Evolutionary conservation across 2,888 invertebrate genomes (phyloP), one percentile per base, ranked within the genome.

Genomic region (Drosophila atripex): DNA sequence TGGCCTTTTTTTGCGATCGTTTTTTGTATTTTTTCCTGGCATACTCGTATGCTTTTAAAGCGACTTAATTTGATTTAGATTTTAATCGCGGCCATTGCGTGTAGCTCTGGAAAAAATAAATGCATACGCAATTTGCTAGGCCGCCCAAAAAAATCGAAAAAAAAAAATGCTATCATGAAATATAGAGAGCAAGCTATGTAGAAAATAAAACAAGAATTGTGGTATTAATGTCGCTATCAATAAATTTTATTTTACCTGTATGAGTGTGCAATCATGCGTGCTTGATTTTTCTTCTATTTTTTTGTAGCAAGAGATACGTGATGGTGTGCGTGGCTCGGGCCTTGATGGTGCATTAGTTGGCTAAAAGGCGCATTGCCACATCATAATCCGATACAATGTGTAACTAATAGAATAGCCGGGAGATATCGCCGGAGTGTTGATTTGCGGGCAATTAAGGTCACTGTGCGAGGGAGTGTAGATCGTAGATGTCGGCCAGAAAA

Each of bases 11-110:
- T 52, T 58, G 50, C 49, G 23, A 46, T 18, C 45, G 11, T 53
- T 35, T 45, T 52, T 45, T 25, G 2, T 18, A 2, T 18, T 18
- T 18, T 18, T 45, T 70, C 77, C 86, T 86, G 88, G 82, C 88
- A 86, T 82, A 72, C 73, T 39, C 50, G 64, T 63, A 82, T 76
- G 88, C 82, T 82, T 76, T 82, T 82, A 78, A 74, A 87, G 88
- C 86, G 88, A 87, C 88, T 82, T 83, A 86, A 83, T 88, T 86
- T 83, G 86, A 88, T 83, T 83, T 88, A 83, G 84, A 88, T 83
- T 86, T 88, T 79, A 83, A 88, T 88, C 82, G 84, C 84, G 49
- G 68, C 53, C 80, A 72, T 88, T 88, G 86, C 86, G 88, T 86
- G 84, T 86, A 66, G 64, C 75, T 72, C 16, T 57, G 12, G 51